These are phyloP conservation scores for Chymomyza caudatula DNA, from an alignment of 2,888 invertebrate genomes.

Conservation along the genomic window DNA sequence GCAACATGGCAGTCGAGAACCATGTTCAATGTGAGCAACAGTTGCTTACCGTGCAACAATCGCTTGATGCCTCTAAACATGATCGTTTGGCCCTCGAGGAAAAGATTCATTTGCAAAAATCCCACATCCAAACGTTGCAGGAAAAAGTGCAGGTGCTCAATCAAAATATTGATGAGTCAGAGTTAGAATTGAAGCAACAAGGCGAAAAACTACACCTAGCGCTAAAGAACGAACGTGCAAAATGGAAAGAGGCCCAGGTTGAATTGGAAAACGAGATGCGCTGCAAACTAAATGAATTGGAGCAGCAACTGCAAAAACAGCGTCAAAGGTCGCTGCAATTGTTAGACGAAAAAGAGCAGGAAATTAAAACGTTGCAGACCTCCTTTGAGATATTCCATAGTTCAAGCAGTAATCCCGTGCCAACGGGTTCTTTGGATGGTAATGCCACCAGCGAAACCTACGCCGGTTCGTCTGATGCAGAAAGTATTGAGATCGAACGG, in stretches of 20 bases:
- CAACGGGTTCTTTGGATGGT: constrained; percentile 12
- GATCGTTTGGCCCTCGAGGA: constrained; percentile 62
- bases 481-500: constrained; percentile 52
- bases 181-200: constrained; percentile 82
- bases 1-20: constrained; percentile 46
- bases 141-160: constrained; percentile 83
- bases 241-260: constrained; percentile 72
- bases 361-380: constrained; percentile 82
- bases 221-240: constrained; percentile 71
- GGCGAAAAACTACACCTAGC: constrained; percentile 81
- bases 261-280: constrained; percentile 79
- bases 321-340: constrained; percentile 87
- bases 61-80: constrained; percentile 82
- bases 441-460: neutral
- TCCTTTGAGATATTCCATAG: constrained; percentile 79
- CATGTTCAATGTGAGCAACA: constrained; percentile 84
- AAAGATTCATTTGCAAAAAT: constrained; percentile 78
- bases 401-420: constrained; percentile 16
- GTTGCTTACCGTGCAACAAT: constrained; percentile 81
- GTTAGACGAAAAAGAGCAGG: constrained; percentile 89
- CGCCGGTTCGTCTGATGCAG: constrained; percentile 57
- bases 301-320: constrained; percentile 88
- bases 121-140: constrained; percentile 83
- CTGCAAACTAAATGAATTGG: constrained; percentile 81
- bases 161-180: constrained; percentile 82